These are phyloP conservation scores for Polydrusus tereticollis DNA, from an alignment of 2,888 invertebrate species.

Conservation along the genomic window DNA sequence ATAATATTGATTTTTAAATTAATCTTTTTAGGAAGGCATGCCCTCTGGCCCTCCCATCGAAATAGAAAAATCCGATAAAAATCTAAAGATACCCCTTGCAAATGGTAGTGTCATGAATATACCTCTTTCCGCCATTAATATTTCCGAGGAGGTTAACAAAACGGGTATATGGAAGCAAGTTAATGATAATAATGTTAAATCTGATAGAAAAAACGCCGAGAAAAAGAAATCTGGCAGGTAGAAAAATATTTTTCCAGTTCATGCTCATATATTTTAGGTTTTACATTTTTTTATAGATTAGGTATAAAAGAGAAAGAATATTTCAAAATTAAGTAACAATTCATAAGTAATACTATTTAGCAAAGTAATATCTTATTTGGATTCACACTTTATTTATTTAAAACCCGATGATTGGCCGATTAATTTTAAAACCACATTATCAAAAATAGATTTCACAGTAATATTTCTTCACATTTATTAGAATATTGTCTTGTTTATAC, in stretches of 20 bases:
- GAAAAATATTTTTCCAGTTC: neutral
- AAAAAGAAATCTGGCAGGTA: slow-evolving; percentile 54
- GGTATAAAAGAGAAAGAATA: neutral
- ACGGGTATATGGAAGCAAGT: slow-evolving; percentile 95
- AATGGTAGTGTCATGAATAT: slow-evolving; percentile 92
- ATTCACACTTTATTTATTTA: no score
- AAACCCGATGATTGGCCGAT: no score
- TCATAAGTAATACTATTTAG: no score
- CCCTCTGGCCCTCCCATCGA: slow-evolving; percentile 43
- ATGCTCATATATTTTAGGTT: no score
- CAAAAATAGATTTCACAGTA: no score
- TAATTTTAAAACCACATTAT: no score
- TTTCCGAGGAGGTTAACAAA: slow-evolving; percentile 94
- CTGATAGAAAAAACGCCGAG: slow-evolving; percentile 60
- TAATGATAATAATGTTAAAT: slow-evolving; percentile 74
- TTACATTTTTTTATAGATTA: no score
- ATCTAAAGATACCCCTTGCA: slow-evolving; percentile 88
- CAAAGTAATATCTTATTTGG: no score
- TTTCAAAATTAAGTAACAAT: no score
- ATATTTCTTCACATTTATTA: no score
- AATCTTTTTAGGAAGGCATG: slow-evolving; percentile 29
- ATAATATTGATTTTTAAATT: neutral
- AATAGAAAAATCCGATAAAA: slow-evolving; percentile 61
- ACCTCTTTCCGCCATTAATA: slow-evolving; percentile 86
- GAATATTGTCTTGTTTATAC: no score